Evolutionary conservation across 2,113 vertebrate genomes (phyloP).

Genomic region (Saccopteryx bilineata): DNA sequence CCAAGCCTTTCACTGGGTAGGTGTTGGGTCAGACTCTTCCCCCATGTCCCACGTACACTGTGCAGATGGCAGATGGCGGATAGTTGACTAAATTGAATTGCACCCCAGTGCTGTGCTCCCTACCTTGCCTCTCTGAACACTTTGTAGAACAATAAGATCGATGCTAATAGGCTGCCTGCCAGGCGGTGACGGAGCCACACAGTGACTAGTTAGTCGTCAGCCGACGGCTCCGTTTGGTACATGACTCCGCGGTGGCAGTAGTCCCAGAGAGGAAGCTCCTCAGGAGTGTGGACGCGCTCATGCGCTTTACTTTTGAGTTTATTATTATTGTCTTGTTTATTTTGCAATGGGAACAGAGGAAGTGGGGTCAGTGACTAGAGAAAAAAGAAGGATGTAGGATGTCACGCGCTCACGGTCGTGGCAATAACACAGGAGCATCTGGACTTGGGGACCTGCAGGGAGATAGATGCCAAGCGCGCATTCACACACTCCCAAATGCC

Average conservation of each 20-base stretch:
- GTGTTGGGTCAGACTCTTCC: constrained; percentile 89
- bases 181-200: constrained; percentile 80
- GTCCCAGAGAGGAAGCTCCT: constrained; percentile 82
- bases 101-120: constrained; percentile 77
- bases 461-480: constrained; percentile 74
- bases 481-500: constrained; percentile 81
- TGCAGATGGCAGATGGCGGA: constrained; percentile 82
- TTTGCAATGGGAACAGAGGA: constrained; percentile 76
- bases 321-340: constrained; percentile 69
- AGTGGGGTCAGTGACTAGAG: constrained; percentile 79
- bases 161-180: constrained; percentile 79
- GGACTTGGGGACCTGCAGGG: constrained; percentile 69
- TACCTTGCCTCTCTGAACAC: constrained; percentile 82
- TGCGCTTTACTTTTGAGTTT: neutral
- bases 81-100: constrained; percentile 90
- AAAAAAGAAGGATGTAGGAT: constrained; percentile 74
- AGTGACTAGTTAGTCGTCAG: constrained; percentile 81
- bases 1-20: constrained; percentile 89
- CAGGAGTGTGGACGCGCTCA: neutral
- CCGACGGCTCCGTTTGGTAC: constrained; percentile 81
- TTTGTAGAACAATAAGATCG: constrained; percentile 88
- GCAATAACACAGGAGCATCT: constrained; percentile 84
- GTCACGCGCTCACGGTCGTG: constrained; percentile 76
- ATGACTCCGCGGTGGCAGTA: constrained; percentile 73
- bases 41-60: constrained; percentile 84